A percentile compares a stretch with the other conserved stretches of the same genome.
phyloP scores from a whole-genome alignment of 1,140 invertebrate species.

The Saccostrea cuccullata region DNA sequence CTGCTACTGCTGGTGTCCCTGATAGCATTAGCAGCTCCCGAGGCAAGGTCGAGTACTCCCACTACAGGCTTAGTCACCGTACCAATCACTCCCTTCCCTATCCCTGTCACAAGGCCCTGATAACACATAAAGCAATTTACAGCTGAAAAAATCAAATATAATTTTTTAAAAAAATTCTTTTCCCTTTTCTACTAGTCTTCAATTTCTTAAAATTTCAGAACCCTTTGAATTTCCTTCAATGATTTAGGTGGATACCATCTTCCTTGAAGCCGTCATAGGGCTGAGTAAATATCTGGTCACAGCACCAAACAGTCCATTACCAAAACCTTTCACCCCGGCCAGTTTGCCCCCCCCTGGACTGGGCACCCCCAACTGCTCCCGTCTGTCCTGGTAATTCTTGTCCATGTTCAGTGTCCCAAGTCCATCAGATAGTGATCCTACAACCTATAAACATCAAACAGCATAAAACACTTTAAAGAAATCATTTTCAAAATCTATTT shows the following conservation, averaged over 20 bases:
- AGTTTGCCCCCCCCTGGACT: conserved; percentile 85
- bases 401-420: conserved; percentile 90
- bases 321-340: conserved; percentile 94
- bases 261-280: conserved; percentile 91
- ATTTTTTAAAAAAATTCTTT: background rate
- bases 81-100: conserved; percentile 96
- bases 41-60: conserved; percentile 95
- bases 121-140: background rate
- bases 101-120: conserved; percentile 91
- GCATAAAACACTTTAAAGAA: too few relatives aligned
- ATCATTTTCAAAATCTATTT: too few relatives aligned
- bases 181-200: background rate
- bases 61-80: conserved; percentile 98
- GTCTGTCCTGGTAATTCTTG: conserved; percentile 91
- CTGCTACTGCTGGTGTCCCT: conserved; percentile 88
- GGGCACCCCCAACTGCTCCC: conserved; percentile 87
- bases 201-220: background rate
- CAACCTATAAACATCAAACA: conserved; percentile 73
- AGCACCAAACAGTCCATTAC: conserved; percentile 94
- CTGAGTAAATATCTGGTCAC: conserved; percentile 95
- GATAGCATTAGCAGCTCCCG: conserved; percentile 94
- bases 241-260: conserved; percentile 87
- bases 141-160: too few relatives aligned
- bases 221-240: background rate
- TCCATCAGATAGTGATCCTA: conserved; percentile 93